These are phyloP conservation scores for Kryptopterus vitreolus DNA, from an alignment of 2,797 vertebrate genomes.

Conservation along the genomic window DNA sequence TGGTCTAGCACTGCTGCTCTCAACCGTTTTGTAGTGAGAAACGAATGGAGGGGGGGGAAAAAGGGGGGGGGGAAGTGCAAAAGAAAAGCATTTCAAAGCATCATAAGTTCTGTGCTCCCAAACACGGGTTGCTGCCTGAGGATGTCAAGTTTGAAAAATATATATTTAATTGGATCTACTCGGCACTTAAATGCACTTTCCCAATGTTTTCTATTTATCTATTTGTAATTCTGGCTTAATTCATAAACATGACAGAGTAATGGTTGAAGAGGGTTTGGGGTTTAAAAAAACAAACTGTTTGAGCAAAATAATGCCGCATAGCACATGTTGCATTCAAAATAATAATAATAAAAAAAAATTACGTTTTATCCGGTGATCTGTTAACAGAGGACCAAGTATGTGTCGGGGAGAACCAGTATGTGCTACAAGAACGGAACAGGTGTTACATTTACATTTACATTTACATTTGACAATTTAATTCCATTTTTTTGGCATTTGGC, in stretches of 20 bases:
- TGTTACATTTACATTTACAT: too few relatives aligned
- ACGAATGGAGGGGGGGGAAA: conserved; percentile 17
- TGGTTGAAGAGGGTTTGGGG: conserved; percentile 48
- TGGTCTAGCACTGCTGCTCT: conserved; percentile 74
- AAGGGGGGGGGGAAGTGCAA: too few relatives aligned
- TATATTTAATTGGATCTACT: conserved; percentile 49
- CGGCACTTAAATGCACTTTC: conserved; percentile 55
- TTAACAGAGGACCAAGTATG: conserved; percentile 36
- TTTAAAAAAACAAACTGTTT: conserved; percentile 27
- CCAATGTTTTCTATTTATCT: conserved; percentile 44
- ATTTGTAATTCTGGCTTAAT: conserved; percentile 47
- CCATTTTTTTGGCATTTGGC: too few relatives aligned
- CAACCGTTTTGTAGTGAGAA: conserved; percentile 75
- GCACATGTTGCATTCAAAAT: conserved; percentile 43
- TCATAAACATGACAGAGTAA: conserved; percentile 55
- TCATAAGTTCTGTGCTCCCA: conserved; percentile 72
- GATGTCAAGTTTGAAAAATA: conserved; percentile 56
- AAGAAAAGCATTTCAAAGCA: conserved; percentile 71
- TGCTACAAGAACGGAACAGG: conserved; percentile 12
- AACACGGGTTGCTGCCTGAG: conserved; percentile 63
- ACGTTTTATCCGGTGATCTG: neutral
- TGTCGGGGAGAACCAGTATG: conserved; percentile 10
- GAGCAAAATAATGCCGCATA: conserved; percentile 49
- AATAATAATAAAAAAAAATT: conserved; percentile 13
- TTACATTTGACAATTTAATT: too few relatives aligned